Percentiles rank a stretch among this genome's conserved stretches.
phyloP scores from a whole-genome alignment of 2,113 vertebrate genomes.

The Motacilla alba region DNA sequence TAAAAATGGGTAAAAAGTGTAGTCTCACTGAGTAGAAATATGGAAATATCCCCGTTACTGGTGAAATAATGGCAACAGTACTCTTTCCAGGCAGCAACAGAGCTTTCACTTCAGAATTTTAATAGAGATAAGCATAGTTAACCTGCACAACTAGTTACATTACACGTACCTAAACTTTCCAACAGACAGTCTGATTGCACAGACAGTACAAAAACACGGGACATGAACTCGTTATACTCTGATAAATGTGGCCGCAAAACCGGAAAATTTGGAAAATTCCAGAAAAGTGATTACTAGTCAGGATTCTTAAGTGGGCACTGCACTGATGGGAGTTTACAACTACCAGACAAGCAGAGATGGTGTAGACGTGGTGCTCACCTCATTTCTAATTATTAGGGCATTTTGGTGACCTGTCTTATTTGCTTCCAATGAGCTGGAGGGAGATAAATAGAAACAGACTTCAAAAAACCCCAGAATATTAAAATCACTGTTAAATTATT shows the following conservation, averaged over 20 bases:
- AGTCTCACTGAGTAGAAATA: background rate
- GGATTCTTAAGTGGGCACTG: background rate
- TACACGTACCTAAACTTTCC: background rate
- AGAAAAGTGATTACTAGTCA: background rate
- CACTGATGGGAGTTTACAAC: background rate
- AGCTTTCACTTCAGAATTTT: background rate
- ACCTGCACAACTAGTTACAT: background rate
- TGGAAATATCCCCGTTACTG: background rate
- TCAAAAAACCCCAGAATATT: background rate
- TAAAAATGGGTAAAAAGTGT: background rate
- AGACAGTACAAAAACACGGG: accelerated
- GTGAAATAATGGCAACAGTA: background rate
- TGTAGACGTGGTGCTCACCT: accelerated
- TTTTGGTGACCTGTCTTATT: background rate
- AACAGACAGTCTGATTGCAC: background rate
- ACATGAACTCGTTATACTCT: background rate
- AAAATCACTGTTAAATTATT: slow-evolving; percentile 1
- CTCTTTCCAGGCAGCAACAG: background rate
- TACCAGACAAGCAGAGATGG: background rate
- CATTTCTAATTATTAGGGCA: background rate
- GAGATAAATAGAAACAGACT: background rate
- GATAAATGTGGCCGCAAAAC: background rate
- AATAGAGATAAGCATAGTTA: background rate
- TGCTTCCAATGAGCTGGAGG: background rate
- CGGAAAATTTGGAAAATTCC: background rate